Conservation (phyloP, 2,113 vertebrate genomes). For the Cettia cetti region DNA sequence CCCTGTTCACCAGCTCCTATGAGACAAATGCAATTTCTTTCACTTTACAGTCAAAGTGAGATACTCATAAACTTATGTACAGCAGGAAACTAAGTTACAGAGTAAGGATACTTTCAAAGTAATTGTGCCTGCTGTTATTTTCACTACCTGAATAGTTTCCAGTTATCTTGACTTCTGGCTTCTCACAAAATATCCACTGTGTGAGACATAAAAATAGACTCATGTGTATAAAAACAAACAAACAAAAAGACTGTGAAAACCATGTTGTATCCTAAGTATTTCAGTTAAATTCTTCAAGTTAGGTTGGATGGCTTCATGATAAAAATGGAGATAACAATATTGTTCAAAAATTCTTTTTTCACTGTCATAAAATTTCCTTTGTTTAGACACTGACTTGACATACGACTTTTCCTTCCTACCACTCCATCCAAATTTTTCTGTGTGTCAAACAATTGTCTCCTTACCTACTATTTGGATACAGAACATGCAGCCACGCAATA, state of each 20-base stretch:
- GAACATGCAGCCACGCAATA: not conserved
- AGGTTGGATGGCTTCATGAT: not conserved
- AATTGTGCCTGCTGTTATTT: not conserved
- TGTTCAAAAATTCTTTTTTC: not conserved
- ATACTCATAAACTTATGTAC: not conserved
- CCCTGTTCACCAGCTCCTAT: not conserved
- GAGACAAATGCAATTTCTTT: not conserved
- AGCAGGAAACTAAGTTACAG: not conserved
- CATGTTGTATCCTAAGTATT: not conserved
- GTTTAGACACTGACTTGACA: not conserved
- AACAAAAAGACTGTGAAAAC: not conserved
- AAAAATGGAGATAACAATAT: not conserved
- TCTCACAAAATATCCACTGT: not conserved
- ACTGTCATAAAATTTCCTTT: not conserved
- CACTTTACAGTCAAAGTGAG: not conserved
- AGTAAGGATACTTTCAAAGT: not conserved
- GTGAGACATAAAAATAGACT: not conserved
- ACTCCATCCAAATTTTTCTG: not conserved
- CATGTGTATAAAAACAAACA: rapidly evolving
- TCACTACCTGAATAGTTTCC: not conserved
- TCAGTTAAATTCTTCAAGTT: not conserved
- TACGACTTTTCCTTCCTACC: not conserved
- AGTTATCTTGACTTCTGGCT: not conserved
- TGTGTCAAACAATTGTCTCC: not conserved
- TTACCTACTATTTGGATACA: not conserved